Base-by-base conservation (phyloP, 2,113 vertebrate genomes). In the Sinocyclocheilus maitianheensis region DNA sequence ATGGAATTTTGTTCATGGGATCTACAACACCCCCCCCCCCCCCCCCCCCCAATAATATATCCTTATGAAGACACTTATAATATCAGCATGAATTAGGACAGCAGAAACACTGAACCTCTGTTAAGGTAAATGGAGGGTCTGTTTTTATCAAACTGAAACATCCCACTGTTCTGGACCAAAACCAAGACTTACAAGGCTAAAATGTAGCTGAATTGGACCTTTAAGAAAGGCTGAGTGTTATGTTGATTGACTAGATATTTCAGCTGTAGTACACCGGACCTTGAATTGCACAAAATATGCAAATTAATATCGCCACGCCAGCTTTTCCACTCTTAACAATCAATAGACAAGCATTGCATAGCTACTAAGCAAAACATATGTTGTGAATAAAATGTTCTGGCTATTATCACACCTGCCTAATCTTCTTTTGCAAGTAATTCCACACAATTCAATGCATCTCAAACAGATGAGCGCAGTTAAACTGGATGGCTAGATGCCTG, bases 111-210 rank as follows among this genome's bases (percentile, higher is more conserved):
- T 85, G 81, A 80, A 90, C 91, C 87, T 1, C 83, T 85, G 89
- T 85, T 83, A 71, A 87, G 89, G 90, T 89, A 84, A 84, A 55
- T 43, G 30, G 89, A 85, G 22, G 13, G 53, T 65, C 60, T 78
- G 75, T 20, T 26, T 71, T 43, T 86, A 76, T 18, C 22, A 5
- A 46, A 67, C 84, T 87, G 60, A 88, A 92, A 89, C 85, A 88
- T 58, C 75, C 83, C 77, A 55, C 88, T 91, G 84, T 92, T 87
- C 60, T 11, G 62, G 3, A 77, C 67, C n/a, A 55, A 82, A 72
- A 77, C 62, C 48, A 67, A 88, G 40, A 75, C n/a, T 71, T 78
- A 88, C 26, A 78, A 22, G 53, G 13, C 77, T 78, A 78, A 78
- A 78, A 60, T 77, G 30, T 78, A 40, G 53, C 60, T 37, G 26